Evolutionary conservation across 2,888 invertebrate genomes (phyloP), one percentile per base, ranked within the genome.

Genomic region (Idaea biselata): DNA sequence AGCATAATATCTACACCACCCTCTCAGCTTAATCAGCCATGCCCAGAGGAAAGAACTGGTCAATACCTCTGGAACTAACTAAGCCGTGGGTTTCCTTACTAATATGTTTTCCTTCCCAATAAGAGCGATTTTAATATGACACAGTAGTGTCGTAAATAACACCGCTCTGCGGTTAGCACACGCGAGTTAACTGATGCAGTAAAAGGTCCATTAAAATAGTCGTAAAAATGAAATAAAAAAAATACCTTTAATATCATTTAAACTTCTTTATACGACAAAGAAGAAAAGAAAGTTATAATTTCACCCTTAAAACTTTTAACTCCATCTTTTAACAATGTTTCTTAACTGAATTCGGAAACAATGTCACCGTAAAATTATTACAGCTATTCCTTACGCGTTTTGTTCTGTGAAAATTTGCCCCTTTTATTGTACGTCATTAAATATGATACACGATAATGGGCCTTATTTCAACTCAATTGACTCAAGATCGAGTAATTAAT

Each of bases 391-490:
- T 44, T 44, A 44, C 11, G 14, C 44, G 44, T 44, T 44, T 44
- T 44, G 44, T 44, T 44, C 44, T 44, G 44, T 14, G 44, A 44
- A 44, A 44, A 44, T 44, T 4, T 44, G 8, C 11, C 44, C 44
- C 14, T 44, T 44, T 44, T 25, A 25, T 14, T 14, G 44, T 44
- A 44, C 44, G 44, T 44, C 11, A 44, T 44, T 44, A 44, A 44
- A 44, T 44, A 44, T 44, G 44, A 44, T 44, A 44, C 44, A 44
- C 44, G 44, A 44, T 44, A 44, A 44, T 44, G 44, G 44, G 44
- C 44, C 44, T 44, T 44, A 44, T 44, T 44, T 44, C 44, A 44
- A 44, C 44, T 44, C 44, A 44, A 44, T 44, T 44, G 44, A 44
- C 14, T 44, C 44, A 44, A 44, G 44, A 44, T 44, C 44, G 44